Evolutionary conservation across 2,888 invertebrate genomes (phyloP), one percentile per base, ranked within the genome.

Genomic region (Hemaris fuciformis): DNA sequence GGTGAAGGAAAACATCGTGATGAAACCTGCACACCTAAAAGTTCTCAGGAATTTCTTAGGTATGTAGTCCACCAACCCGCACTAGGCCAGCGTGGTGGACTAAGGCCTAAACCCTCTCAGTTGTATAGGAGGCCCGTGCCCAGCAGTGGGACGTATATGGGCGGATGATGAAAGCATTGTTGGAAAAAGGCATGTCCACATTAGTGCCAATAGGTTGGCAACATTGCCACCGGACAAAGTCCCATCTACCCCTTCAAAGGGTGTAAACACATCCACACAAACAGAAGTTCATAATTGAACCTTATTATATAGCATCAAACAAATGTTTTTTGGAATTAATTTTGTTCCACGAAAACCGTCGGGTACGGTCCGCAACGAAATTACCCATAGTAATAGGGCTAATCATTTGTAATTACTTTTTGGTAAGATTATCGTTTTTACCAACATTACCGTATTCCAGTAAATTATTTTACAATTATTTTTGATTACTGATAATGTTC

Each of bases 221-320:
- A 2, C 38, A 38, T n/a, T 38, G 10, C 1, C 38, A 31, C 31
- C 31, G 8, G n/a, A 10, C 31, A 31, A 6, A 31, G 6, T 8
- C 31, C 6, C n/a, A 8, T 10, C 23, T 5, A 48, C 27, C 18
- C 25, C 25, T 3, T n/a, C 38, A 46, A 31, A 53, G n/a, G 31
- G 31, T 53, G 53, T 27, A 53, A 27, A 15, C 57, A 18, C 10
- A 38, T 57, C 20, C 57, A 57, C 27, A 56, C 22, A 57, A 45
- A 79, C 73, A 81, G 80, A 81, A 81, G 76, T 88, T 88, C 83
- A 89, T 91, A 92, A 91, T 91, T 89, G 89, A 77, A 77, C 80
- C 90, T 90, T 89, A 92, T 92, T 92, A 92, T 84, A 80, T 80
- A 81, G 87, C 91, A 92, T 91, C 91, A 91, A 89, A 91, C 90